Evolutionary conservation across 2,797 vertebrate species (phyloP).

Genomic region (Adelosebastes latens): DNA sequence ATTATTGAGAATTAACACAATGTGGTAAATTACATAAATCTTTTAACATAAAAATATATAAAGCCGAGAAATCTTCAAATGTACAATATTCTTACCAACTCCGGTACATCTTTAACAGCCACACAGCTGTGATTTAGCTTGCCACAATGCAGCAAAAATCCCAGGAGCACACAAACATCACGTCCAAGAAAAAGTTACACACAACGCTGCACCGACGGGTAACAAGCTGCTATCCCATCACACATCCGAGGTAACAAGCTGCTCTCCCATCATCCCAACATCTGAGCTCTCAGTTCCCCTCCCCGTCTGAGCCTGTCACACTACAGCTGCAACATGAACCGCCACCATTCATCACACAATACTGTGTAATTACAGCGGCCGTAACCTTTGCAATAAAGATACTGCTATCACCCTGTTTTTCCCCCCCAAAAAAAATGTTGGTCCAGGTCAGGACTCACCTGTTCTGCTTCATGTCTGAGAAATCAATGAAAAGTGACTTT

Average conservation of each 20-base stretch:
- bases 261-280: constrained; percentile 1
- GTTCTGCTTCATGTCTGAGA: constrained; percentile 27
- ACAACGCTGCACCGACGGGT: background rate
- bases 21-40: background rate
- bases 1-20: background rate
- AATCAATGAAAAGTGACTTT: constrained; percentile 74
- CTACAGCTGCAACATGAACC: constrained; percentile 46
- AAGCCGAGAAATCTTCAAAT: background rate
- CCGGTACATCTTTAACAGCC: background rate
- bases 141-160: background rate
- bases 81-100: constrained; percentile 12
- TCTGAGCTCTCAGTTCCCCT: constrained; percentile 43
- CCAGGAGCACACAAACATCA: constrained; percentile 18
- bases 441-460: constrained; percentile 57
- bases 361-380: constrained; percentile 41
- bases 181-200: background rate
- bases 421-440: background rate
- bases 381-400: constrained; percentile 32
- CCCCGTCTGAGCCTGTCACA: constrained; percentile 42
- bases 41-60: background rate
- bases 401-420: constrained; percentile 1
- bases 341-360: constrained; percentile 50
- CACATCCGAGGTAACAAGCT: constrained; percentile 33
- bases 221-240: constrained; percentile 22
- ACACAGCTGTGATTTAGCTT: background rate